A percentile compares a stretch with the other conserved stretches of the same genome.
phyloP scores from a whole-genome alignment of 2,797 vertebrate genomes.

The Octomys mimax region DNA sequence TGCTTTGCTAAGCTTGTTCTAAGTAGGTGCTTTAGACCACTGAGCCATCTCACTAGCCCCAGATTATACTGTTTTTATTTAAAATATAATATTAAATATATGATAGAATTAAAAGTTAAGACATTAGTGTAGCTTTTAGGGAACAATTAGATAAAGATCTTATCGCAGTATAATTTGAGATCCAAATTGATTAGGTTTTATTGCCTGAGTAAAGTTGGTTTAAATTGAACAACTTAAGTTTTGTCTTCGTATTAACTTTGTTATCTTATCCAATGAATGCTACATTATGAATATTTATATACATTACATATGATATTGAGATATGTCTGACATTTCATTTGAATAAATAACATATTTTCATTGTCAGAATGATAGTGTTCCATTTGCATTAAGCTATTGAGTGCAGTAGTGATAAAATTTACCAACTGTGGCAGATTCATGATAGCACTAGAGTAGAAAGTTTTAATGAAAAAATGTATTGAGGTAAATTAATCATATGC shows the following conservation, averaged over 20 bases:
- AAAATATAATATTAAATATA: conserved; percentile 15
- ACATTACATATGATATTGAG: not conserved
- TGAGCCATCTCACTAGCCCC: no score
- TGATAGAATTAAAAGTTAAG: conserved; percentile 44
- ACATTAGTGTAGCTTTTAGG: not conserved
- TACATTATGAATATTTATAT: not conserved
- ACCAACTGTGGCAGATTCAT: not conserved
- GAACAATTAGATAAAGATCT: not conserved
- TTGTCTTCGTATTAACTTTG: not conserved
- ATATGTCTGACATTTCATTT: not conserved
- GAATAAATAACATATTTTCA: not conserved
- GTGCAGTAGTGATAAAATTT: not conserved
- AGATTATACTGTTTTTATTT: not conserved
- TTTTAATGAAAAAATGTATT: not conserved
- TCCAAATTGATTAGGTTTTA: not conserved
- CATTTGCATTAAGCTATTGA: not conserved
- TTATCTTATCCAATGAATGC: not conserved
- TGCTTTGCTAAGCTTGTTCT: no score
- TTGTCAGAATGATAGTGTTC: not conserved
- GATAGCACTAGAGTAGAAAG: not conserved
- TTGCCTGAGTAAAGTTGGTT: not conserved
- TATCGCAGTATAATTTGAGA: conserved; percentile 44
- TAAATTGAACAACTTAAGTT: not conserved
- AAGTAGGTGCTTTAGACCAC: no score
- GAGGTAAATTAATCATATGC: not conserved